Base-by-base conservation (phyloP, 2,113 vertebrate species). In the Heterochromis multidens region DNA sequence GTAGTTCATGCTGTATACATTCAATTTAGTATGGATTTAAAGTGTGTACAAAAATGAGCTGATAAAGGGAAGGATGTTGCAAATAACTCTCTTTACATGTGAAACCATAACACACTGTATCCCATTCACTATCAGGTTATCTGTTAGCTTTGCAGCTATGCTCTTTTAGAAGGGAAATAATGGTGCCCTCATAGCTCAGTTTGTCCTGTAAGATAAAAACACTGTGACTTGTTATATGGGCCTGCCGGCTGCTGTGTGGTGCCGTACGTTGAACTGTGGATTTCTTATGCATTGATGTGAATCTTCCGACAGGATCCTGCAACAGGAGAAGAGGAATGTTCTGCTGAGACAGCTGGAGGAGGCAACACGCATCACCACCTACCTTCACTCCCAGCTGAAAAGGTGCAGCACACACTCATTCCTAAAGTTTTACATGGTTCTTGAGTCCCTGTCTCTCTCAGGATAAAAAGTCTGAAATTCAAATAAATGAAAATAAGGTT, bases 351-450 rank as follows among this genome's bases (percentile, higher is more conserved):
- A 98, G 90, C 95, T 99, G 89, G 98, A 99, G 94, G 98, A 99
- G 95, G 98, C 98, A 3, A 98, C 97, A 0, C 96, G 96, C 77
- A 95, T 99, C 94, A 96, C 97, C 27, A 99, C 98, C 17, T 99
- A 99, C 95, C 97, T 99, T 77, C 97, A 98, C 93, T 97, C 98
- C 54, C 98, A 99, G 94, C 96, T 99, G 77, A 98, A 97, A 95
- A 99, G 98, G 98, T 99, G 87, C 35, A 11, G 52, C 57, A 2
- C 76, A 29, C 43, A 14, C 83, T 35, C 35, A 0, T 17, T 29
- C 56, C 27, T 43, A 2, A n/a, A 33, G 25, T 21, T 19, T 21
- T 13, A 3, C 46, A 19, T 52, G 17, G 49, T 19, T 31, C 27
- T 19, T 74, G 43, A 52, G 27, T 31, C 67, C 49, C 31, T 31